Evolutionary conservation across 2,797 vertebrate genomes (phyloP).

Genomic region (Gobionotothen gibberifrons): DNA sequence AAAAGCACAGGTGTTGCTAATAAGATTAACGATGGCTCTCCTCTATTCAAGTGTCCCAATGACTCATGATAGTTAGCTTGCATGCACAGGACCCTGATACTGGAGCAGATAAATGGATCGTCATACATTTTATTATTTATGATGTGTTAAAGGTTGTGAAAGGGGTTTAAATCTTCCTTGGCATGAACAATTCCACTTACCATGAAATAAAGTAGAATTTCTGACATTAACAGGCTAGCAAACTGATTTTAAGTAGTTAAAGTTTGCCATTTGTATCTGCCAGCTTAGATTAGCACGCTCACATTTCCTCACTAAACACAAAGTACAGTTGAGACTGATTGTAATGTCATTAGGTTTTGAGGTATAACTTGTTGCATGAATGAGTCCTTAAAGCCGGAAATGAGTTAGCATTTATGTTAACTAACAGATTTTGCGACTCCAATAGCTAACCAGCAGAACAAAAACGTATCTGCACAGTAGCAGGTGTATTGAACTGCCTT

Average conservation of each 20-base stretch:
- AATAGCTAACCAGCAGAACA: background rate
- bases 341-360: background rate
- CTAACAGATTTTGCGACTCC: too few species aligned
- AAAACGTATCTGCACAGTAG: background rate
- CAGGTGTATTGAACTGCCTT: background rate
- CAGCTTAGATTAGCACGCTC: background rate
- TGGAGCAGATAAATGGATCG: background rate
- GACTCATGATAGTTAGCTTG: background rate
- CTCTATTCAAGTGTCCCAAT: background rate
- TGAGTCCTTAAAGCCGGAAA: too few species aligned
- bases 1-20: background rate
- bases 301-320: background rate
- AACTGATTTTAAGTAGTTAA: background rate
- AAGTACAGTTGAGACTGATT: background rate
- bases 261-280: background rate
- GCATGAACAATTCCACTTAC: too few species aligned
- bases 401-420: too few species aligned
- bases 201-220: too few species aligned
- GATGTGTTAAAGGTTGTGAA: background rate
- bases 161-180: background rate
- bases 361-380: background rate
- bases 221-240: background rate
- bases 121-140: background rate
- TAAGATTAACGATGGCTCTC: background rate
- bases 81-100: background rate